Evolutionary conservation across 2,797 vertebrate species (phyloP).

Genomic region (Geotrypetes seraphini): DNA sequence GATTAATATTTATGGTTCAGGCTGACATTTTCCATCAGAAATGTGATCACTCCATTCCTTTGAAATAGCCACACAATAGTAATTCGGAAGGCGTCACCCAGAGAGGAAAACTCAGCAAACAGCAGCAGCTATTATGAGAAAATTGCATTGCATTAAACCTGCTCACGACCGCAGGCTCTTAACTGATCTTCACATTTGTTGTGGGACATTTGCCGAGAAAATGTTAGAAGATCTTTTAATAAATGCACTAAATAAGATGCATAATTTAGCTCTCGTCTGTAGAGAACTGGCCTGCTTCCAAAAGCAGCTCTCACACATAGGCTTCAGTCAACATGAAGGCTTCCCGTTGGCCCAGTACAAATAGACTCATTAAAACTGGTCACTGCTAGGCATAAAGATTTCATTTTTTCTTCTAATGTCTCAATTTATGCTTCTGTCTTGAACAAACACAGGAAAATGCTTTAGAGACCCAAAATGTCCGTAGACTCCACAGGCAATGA

Average conservation of each 20-base stretch:
- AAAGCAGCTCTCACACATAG: conserved; percentile 1
- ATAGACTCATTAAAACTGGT: conserved; percentile 40
- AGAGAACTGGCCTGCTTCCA: conserved; percentile 17
- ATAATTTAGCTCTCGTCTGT: conserved; percentile 36
- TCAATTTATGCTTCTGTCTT: too few relatives aligned
- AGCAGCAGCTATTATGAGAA: conserved; percentile 29
- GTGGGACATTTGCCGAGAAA: conserved; percentile 38
- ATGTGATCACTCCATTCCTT: conserved; percentile 14
- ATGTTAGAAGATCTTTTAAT: conserved; percentile 42
- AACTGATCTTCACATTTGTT: conserved; percentile 41
- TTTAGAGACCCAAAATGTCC: too few relatives aligned
- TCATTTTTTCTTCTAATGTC: neutral
- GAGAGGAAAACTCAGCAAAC: conserved; percentile 26
- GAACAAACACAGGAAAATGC: too few relatives aligned
- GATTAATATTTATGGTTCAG: neutral
- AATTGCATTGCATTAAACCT: conserved; percentile 29
- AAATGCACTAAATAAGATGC: conserved; percentile 49
- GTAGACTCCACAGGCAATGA: too few relatives aligned
- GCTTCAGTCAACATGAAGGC: conserved; percentile 21
- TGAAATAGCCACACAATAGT: conserved; percentile 13
- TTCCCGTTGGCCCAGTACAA: conserved; percentile 29
- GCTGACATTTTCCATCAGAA: neutral
- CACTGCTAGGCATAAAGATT: conserved; percentile 7
- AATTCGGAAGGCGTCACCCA: conserved; percentile 28
- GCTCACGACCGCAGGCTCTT: conserved; percentile 21